phyloP scores from a whole-genome alignment of 2,888 invertebrate genomes.

The Amiota mariae region DNA sequence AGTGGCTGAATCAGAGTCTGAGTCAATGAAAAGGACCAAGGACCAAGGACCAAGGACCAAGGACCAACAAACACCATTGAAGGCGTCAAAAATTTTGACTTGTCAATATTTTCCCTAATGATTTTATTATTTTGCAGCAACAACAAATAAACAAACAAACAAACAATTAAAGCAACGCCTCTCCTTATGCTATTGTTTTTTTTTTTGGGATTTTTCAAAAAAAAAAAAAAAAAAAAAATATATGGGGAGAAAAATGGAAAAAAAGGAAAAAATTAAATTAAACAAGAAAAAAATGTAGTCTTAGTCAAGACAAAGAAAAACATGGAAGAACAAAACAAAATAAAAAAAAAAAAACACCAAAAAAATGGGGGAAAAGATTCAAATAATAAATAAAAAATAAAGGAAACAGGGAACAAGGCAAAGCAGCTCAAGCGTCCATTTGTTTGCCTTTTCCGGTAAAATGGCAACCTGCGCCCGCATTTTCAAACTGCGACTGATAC shows the following conservation, averaged over 20 bases:
- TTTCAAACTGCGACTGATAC: not conserved
- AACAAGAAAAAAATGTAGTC: too few relatives aligned
- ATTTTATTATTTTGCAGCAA: constrained; percentile 58
- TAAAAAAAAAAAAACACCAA: constrained; percentile 10
- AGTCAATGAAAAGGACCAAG: too few relatives aligned
- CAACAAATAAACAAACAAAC: not conserved
- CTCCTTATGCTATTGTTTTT: constrained; percentile 11
- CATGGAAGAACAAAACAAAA: not conserved
- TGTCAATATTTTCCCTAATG: constrained; percentile 70
- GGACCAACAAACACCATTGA: constrained; percentile 35
- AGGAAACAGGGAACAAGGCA: not conserved
- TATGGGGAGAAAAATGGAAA: too few relatives aligned
- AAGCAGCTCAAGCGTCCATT: constrained; percentile 31
- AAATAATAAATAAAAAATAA: not conserved
- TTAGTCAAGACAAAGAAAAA: not conserved
- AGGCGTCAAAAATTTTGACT: constrained; percentile 72
- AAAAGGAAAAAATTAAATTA: too few relatives aligned
- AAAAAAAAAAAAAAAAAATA: not conserved
- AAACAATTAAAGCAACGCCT: not conserved
- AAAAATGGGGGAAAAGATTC: not conserved
- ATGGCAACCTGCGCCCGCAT: constrained; percentile 10
- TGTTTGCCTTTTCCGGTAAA: constrained; percentile 60
- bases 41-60: too few relatives aligned
- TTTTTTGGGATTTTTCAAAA: not conserved
- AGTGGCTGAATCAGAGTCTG: too few relatives aligned